A percentile compares a stretch with the other conserved stretches of the same genome.
These are phyloP conservation scores for Hirundo rustica DNA, from an alignment of 2,797 vertebrate species.

Conservation along the genomic window DNA sequence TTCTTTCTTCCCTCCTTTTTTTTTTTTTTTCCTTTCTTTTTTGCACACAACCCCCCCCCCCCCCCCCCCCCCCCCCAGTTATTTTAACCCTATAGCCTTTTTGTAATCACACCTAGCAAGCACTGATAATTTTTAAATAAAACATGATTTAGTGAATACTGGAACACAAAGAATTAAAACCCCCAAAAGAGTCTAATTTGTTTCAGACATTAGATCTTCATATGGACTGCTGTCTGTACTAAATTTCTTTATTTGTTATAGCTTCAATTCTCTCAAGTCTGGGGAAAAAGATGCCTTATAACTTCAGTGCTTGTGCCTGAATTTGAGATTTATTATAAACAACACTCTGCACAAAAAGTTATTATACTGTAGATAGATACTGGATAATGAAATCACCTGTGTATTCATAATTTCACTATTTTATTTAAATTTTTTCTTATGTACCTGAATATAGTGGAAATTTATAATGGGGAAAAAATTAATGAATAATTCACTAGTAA, in stretches of 20 bases:
- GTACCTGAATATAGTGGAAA: not conserved
- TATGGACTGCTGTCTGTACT: not conserved
- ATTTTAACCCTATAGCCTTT: not conserved
- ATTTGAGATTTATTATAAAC: not conserved
- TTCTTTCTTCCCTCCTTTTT: no score
- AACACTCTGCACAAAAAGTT: not conserved
- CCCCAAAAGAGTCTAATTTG: fast-evolving
- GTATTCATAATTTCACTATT: not conserved
- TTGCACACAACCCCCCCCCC: no score
- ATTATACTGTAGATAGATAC: not conserved
- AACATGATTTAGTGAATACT: not conserved
- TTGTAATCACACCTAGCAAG: not conserved
- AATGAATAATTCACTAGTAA: not conserved
- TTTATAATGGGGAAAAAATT: not conserved
- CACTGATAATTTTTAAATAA: not conserved
- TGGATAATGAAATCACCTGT: not conserved
- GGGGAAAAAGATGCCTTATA: not conserved
- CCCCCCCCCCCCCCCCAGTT: fast-evolving
- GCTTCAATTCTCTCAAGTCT: not conserved
- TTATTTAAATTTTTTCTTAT: not conserved
- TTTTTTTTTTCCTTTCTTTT: no score
- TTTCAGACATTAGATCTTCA: not conserved
- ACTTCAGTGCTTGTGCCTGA: not conserved
- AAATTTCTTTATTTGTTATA: not conserved
- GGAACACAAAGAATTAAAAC: not conserved